Percentiles rank a stretch among this genome's conserved stretches.
Evolutionary conservation across 64 coral and sea anemone genomes (phyloP).

Genomic region (Platygyra sinensis): DNA sequence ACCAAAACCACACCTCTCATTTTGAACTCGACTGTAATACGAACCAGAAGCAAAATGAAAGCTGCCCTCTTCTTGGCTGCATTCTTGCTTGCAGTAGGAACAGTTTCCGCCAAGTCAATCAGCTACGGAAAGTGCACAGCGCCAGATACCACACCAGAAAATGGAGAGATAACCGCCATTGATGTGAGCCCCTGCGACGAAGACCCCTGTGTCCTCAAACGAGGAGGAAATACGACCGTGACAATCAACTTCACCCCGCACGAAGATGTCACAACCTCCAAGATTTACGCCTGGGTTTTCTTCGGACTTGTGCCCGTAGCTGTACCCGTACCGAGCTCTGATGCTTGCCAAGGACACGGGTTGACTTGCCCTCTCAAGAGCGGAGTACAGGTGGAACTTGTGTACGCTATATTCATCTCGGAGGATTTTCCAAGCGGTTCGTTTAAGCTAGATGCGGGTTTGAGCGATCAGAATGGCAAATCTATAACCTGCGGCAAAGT

Average conservation of each 20-base stretch:
- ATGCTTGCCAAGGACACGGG: conserved; percentile 60
- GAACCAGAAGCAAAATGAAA: conserved; percentile 1
- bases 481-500: conserved; percentile 34
- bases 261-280: conserved; percentile 63
- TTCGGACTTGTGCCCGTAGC: conserved; percentile 61
- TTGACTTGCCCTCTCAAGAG: conserved; percentile 70
- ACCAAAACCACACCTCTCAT: background rate
- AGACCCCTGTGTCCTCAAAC: conserved; percentile 75
- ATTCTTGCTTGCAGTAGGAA: background rate
- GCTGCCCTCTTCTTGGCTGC: background rate
- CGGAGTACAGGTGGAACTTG: conserved; percentile 44
- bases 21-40: too few species aligned
- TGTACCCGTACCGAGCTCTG: conserved; percentile 54
- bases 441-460: conserved; percentile 43
- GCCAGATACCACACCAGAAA: background rate
- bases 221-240: conserved; percentile 40
- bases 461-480: conserved; percentile 61
- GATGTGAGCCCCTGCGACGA: conserved; percentile 62
- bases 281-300: conserved; percentile 54
- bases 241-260: conserved; percentile 58
- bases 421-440: background rate
- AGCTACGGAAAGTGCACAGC: background rate
- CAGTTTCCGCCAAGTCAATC: conserved; percentile 14
- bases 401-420: conserved; percentile 35
- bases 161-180: conserved; percentile 43